Percentiles rank a stretch among this genome's conserved stretches.
These are phyloP conservation scores for Tokudaia muenninki DNA, from an alignment of 2,797 vertebrate species.

Conservation along the genomic window DNA sequence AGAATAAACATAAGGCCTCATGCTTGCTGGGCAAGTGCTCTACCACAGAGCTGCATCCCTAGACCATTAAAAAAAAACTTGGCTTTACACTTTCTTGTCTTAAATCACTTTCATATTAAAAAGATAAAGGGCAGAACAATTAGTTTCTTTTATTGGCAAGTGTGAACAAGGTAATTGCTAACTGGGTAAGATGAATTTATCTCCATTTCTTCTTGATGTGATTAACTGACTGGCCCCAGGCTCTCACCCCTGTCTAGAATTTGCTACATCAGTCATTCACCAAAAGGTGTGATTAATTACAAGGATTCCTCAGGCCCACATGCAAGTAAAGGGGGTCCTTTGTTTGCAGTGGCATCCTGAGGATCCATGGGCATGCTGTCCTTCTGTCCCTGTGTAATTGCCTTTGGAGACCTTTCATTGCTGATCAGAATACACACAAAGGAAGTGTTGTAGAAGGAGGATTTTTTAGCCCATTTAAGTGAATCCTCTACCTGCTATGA, in stretches of 20 bases:
- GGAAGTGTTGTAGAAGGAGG: neutral
- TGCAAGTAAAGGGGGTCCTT: neutral
- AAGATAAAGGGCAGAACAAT: neutral
- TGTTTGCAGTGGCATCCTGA: neutral
- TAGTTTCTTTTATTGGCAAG: neutral
- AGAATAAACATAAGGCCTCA: neutral
- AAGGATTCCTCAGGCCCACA: neutral
- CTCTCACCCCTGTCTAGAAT: neutral
- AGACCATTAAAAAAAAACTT: neutral
- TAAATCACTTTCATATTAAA: conserved; percentile 47
- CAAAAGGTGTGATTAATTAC: neutral
- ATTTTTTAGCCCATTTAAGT: neutral
- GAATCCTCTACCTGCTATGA: neutral
- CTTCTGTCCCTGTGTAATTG: neutral
- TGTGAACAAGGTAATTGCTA: conserved; percentile 2
- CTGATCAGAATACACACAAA: neutral
- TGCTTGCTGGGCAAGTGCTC: neutral
- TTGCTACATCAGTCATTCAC: neutral
- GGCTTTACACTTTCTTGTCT: neutral
- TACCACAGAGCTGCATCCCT: neutral
- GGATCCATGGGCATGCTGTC: neutral
- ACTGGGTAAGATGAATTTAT: neutral
- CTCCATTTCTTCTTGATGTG: neutral
- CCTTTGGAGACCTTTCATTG: neutral
- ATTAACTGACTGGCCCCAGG: neutral